Conservation (phyloP, 1,140 invertebrate genomes). For the Drosophila pruinosa region DNA sequence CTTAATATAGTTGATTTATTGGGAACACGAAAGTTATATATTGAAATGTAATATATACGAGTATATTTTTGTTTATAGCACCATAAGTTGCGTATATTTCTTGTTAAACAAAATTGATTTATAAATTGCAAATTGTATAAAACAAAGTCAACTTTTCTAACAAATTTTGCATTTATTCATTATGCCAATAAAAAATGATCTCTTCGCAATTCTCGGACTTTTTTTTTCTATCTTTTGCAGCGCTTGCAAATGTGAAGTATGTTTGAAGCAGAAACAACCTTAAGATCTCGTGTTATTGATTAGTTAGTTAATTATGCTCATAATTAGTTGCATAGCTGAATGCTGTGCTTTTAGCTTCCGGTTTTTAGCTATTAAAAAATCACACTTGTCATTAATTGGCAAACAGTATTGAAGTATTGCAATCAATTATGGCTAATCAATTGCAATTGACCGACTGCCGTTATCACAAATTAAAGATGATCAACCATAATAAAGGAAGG, state of each 20-base stretch:
- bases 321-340: slow-evolving; percentile 2
- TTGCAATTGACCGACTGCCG: background rate
- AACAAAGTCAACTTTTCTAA: too few species aligned
- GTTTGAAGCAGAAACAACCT: background rate
- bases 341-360: background rate
- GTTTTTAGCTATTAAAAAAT: background rate
- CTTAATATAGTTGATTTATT: too few species aligned
- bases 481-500: background rate
- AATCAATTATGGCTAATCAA: background rate
- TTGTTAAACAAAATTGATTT: too few species aligned
- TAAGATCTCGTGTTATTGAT: background rate
- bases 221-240: background rate
- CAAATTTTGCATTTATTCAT: too few species aligned
- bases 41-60: too few species aligned
- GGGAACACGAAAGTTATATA: too few species aligned
- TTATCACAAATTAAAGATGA: background rate
- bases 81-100: too few species aligned
- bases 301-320: slow-evolving; percentile 2
- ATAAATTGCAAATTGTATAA: too few species aligned
- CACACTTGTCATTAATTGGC: background rate
- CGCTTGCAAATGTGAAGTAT: background rate
- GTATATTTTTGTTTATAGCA: too few species aligned
- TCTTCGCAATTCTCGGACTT: background rate
- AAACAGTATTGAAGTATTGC: background rate
- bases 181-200: too few species aligned